Conservation (phyloP, 2,888 invertebrate species). For the Catonia carolina region DNA sequence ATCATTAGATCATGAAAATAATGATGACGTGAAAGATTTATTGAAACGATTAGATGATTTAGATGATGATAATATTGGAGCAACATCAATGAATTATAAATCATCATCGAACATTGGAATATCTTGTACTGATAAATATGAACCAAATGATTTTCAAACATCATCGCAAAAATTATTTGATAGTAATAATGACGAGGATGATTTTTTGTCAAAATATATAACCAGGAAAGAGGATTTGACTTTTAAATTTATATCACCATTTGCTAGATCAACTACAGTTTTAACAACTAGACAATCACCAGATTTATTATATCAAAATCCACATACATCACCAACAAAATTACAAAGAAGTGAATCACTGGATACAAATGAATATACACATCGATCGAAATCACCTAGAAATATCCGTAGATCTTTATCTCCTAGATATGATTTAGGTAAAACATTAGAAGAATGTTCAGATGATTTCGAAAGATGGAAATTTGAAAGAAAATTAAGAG, state of each 20-base stretch:
- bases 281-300: background rate
- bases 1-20: background rate
- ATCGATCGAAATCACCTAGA: no score
- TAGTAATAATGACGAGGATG: conserved; percentile 4
- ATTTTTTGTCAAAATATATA: conserved; percentile 8
- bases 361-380: no score
- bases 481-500: background rate
- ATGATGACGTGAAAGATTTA: background rate
- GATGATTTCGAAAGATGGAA: background rate
- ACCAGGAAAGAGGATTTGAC: conserved; percentile 1
- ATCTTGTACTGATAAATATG: no score
- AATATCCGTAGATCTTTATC: no score
- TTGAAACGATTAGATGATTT: no score
- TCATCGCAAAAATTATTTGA: background rate
- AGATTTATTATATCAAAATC: no score
- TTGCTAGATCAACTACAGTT: background rate
- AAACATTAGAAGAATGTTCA: background rate
- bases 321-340: no score
- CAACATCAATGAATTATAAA: no score
- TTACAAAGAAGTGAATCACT: no score
- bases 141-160: background rate
- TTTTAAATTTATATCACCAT: background rate
- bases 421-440: background rate
- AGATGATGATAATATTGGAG: background rate
- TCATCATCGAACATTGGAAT: no score